Evolutionary conservation across 2,888 invertebrate species (phyloP).

Genomic region (Nysson spinosus): DNA sequence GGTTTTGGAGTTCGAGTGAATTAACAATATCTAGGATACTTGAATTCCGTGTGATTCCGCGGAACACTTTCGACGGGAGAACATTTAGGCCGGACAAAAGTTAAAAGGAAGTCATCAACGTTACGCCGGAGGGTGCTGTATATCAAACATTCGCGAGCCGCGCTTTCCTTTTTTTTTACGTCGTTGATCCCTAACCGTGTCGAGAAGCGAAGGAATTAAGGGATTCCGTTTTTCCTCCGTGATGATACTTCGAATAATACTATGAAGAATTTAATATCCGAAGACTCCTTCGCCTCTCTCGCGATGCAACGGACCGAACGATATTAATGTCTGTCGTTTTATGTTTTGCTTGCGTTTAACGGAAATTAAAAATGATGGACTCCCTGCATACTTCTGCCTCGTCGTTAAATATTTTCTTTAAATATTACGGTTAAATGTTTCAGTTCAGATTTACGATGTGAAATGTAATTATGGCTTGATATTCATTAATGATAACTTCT

Average conservation of each 20-base stretch:
- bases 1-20: no score
- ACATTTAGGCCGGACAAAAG: not conserved
- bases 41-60: not conserved
- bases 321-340: not conserved
- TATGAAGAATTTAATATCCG: slow-evolving; percentile 13
- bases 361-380: no score
- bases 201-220: not conserved
- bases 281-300: not conserved
- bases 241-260: not conserved
- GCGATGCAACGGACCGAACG: not conserved
- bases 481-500: no score
- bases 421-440: no score
- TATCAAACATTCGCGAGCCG: not conserved
- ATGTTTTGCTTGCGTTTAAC: not conserved
- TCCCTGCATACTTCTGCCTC: no score
- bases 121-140: not conserved
- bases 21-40: not conserved
- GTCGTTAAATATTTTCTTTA: no score
- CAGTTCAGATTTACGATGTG: no score
- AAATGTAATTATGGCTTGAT: no score
- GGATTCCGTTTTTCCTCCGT: not conserved
- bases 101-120: not conserved
- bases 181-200: not conserved
- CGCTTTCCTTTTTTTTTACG: no score
- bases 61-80: not conserved